phyloP scores from a whole-genome alignment of 1,140 invertebrate species.

The Euura saliciscinereae region DNA sequence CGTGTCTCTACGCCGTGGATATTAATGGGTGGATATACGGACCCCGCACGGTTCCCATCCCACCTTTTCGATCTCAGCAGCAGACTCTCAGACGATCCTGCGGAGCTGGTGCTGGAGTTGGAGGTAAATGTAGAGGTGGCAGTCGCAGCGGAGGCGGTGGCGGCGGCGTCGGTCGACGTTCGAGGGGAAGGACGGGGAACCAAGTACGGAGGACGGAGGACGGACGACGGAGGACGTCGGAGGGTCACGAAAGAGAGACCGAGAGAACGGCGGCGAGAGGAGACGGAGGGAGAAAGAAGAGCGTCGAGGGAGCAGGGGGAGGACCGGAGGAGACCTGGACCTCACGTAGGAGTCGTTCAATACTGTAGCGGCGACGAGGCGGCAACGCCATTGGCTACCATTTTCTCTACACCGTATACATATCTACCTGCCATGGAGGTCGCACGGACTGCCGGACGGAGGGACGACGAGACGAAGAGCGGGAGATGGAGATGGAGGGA shows the following conservation, averaged over 20 bases:
- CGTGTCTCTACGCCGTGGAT: constrained; percentile 7
- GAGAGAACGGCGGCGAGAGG: constrained; percentile 31
- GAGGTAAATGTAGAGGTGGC: constrained; percentile 14
- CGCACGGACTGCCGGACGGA: constrained; percentile 16
- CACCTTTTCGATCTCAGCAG: constrained; percentile 10
- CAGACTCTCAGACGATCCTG: constrained; percentile 3
- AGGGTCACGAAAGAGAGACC: constrained; percentile 29
- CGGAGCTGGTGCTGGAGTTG: constrained; percentile 27
- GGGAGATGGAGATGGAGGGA: constrained; percentile 38
- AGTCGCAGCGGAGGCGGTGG: constrained; percentile 2
- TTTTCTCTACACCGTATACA: constrained; percentile 40
- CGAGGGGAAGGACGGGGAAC: constrained; percentile 20
- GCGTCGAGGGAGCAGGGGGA: constrained; percentile 28
- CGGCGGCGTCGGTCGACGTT: not conserved
- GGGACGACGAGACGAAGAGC: constrained; percentile 33
- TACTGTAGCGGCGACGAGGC: constrained; percentile 44
- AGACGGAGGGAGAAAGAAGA: constrained; percentile 34
- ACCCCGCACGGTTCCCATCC: constrained; percentile 1
- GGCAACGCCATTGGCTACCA: constrained; percentile 52
- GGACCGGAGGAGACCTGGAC: constrained; percentile 41
- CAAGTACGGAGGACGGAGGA: constrained; percentile 19
- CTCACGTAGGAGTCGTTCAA: constrained; percentile 50
- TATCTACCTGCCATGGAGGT: constrained; percentile 10
- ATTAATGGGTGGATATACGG: constrained; percentile 11
- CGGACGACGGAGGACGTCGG: constrained; percentile 29